Percentiles rank a stretch among this genome's conserved stretches.
Evolutionary conservation across 2,888 invertebrate genomes (phyloP).

Genomic region (Crematogaster levior): DNA sequence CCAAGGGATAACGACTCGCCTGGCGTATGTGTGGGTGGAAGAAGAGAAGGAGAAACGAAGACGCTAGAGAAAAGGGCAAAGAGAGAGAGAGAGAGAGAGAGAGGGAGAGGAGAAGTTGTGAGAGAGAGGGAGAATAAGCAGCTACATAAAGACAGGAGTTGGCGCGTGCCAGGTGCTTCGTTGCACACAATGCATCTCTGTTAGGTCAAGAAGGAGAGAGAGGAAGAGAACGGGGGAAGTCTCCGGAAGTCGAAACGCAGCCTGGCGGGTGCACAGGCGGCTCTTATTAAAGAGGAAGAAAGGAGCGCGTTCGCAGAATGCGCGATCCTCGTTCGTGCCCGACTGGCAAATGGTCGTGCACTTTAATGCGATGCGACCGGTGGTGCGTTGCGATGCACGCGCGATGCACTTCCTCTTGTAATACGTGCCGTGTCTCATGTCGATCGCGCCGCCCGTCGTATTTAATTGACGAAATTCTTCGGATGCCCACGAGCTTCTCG

Average conservation of each 20-base stretch:
- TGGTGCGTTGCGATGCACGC: slow-evolving; percentile 49
- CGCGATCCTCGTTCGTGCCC: slow-evolving; percentile 68
- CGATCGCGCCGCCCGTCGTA: not conserved
- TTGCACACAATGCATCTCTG: slow-evolving; percentile 82
- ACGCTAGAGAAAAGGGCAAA: slow-evolving; percentile 1
- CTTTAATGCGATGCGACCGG: slow-evolving; percentile 66
- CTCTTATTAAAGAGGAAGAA: slow-evolving; percentile 79
- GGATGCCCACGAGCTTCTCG: not conserved
- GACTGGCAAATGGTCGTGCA: slow-evolving; percentile 69
- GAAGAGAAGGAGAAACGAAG: slow-evolving; percentile 48
- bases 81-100: slow-evolving; percentile 75
- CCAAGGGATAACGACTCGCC: slow-evolving; percentile 71
- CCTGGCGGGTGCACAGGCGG: slow-evolving; percentile 77
- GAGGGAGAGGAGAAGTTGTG: slow-evolving; percentile 61
- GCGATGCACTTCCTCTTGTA: slow-evolving; percentile 43
- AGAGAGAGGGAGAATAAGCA: slow-evolving; percentile 71
- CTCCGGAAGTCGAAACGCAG: slow-evolving; percentile 83
- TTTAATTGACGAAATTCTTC: slow-evolving; percentile 63
- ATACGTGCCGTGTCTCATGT: slow-evolving; percentile 7
- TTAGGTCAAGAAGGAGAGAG: slow-evolving; percentile 67
- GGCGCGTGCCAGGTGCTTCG: slow-evolving; percentile 85
- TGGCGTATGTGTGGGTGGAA: slow-evolving; percentile 62
- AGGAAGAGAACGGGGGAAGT: slow-evolving; percentile 61
- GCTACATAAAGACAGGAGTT: slow-evolving; percentile 79
- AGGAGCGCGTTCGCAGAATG: slow-evolving; percentile 73